These are phyloP conservation scores for Pomatorhinus ruficollis DNA, from an alignment of 2,113 vertebrate genomes.

Conservation along the genomic window DNA sequence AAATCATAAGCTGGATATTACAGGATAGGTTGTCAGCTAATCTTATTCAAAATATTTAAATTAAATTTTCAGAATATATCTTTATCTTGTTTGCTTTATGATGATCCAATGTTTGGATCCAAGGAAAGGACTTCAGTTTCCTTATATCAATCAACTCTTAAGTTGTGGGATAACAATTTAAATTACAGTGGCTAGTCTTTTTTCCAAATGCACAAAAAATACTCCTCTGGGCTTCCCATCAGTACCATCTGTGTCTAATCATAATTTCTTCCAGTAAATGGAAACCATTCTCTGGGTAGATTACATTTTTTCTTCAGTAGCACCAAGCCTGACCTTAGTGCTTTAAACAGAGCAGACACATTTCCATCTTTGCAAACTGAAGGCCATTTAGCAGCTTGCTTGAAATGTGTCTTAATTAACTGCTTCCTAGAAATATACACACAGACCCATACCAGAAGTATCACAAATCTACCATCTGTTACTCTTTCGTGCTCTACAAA, in stretches of 20 bases:
- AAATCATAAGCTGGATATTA: neutral
- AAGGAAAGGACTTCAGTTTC: neutral
- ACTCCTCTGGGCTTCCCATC: neutral
- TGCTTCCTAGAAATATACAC: constrained; percentile 1
- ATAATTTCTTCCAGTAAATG: neutral
- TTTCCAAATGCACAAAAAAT: neutral
- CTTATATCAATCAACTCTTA: neutral
- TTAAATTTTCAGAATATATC: neutral
- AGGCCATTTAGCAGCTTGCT: constrained; percentile 17
- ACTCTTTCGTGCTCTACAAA: neutral
- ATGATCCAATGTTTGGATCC: neutral
- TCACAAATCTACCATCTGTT: constrained; percentile 13
- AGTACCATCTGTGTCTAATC: neutral
- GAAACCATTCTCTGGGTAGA: neutral
- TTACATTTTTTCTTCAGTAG: neutral
- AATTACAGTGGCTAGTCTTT: neutral
- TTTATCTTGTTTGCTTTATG: neutral
- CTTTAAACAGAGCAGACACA: neutral
- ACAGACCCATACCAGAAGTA: neutral
- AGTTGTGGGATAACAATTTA: neutral
- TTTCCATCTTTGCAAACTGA: constrained; percentile 15
- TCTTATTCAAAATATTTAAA: neutral
- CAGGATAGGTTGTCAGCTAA: neutral
- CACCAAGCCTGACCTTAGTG: neutral
- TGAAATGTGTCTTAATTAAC: constrained; percentile 41